Percentiles rank a stretch among this genome's conserved stretches.
Conservation (phyloP, 1,140 invertebrate genomes). For the Nilaparvata lugens region DNA sequence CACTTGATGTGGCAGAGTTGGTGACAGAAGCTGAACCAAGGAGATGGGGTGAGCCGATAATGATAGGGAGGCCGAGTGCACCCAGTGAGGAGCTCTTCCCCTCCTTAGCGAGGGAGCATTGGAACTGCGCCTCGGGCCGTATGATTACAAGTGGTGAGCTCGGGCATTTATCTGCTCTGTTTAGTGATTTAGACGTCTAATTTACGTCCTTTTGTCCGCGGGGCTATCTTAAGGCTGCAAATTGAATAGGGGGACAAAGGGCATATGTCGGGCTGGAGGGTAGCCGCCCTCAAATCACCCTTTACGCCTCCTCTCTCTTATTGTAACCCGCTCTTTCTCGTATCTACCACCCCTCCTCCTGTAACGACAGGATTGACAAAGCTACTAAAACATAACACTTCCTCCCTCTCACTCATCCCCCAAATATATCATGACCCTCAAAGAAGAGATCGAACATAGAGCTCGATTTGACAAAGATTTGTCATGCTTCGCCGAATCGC, state of each 20-base stretch:
- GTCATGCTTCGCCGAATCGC: too few species aligned
- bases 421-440: too few species aligned
- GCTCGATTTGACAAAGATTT: too few species aligned
- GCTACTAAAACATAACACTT: background rate
- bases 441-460: too few species aligned
- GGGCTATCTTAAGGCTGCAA: background rate
- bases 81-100: too few species aligned
- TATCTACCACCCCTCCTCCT: too few species aligned
- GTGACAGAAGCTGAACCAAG: too few species aligned
- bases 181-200: constrained; percentile 11
- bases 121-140: background rate
- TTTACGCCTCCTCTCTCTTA: background rate
- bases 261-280: background rate
- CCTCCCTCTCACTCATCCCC: too few species aligned
- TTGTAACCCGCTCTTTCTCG: background rate
- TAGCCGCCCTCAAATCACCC: background rate
- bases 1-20: too few species aligned
- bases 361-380: background rate
- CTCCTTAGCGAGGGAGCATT: background rate
- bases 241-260: background rate
- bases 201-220: background rate
- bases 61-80: too few species aligned
- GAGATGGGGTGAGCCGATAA: too few species aligned
- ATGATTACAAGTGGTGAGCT: background rate
- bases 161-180: background rate